These are phyloP conservation scores for Brachypterus glaber DNA, from an alignment of 2,888 invertebrate genomes.

Conservation along the genomic window DNA sequence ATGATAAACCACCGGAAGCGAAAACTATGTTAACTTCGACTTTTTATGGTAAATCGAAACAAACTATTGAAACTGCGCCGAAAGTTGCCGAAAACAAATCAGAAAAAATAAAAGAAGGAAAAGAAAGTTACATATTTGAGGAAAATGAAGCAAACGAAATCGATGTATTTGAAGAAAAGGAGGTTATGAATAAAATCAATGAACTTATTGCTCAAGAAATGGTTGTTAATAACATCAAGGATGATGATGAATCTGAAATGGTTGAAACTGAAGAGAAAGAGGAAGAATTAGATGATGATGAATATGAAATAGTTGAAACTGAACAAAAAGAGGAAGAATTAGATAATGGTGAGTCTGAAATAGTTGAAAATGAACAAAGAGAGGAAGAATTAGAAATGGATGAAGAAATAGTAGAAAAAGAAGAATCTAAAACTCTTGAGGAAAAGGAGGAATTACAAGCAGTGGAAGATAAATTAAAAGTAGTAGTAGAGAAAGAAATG, in stretches of 20 bases:
- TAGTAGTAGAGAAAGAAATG: background rate
- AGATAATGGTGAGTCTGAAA: background rate
- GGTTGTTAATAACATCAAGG: background rate
- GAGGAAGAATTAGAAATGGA: background rate
- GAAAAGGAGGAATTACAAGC: background rate
- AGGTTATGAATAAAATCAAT: constrained; percentile 3
- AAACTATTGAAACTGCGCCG: too few relatives aligned
- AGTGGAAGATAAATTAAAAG: background rate
- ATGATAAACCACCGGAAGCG: too few relatives aligned
- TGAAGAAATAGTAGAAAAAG: background rate
- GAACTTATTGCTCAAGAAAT: constrained; percentile 1
- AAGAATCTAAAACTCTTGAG: background rate
- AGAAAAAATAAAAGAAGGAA: too few relatives aligned
- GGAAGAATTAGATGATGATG: background rate
- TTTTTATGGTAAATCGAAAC: constrained; percentile 18
- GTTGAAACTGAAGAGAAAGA: background rate
- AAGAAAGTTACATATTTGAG: too few relatives aligned
- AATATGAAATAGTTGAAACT: background rate
- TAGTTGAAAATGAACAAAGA: background rate
- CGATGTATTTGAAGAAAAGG: background rate
- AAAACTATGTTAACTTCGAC: too few relatives aligned
- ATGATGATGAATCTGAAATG: background rate
- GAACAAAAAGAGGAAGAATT: background rate
- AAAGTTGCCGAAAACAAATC: too few relatives aligned
- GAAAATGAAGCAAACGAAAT: constrained; percentile 9